Conservation (phyloP, 2,113 vertebrate genomes). For the Argyrosomus japonicus region DNA sequence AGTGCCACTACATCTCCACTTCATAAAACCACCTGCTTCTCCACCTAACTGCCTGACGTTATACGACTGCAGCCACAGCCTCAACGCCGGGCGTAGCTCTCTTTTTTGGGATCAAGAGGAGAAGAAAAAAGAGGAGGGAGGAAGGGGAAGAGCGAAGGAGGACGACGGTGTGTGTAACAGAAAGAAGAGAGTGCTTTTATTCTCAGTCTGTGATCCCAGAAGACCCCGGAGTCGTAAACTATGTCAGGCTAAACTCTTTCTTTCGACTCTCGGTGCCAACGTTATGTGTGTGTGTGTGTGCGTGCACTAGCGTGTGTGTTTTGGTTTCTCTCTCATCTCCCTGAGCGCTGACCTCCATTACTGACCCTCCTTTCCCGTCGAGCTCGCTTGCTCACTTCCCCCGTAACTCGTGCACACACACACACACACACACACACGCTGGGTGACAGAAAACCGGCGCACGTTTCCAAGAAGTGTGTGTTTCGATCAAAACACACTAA, state of each 20-base stretch:
- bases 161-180: not conserved
- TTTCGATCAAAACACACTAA: conserved; percentile 28
- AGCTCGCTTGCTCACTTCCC: conserved; percentile 50
- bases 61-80: conserved; percentile 18
- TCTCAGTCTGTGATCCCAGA: conserved; percentile 45
- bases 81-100: not conserved
- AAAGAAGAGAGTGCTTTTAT: conserved; percentile 43
- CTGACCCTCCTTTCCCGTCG: conserved; percentile 70
- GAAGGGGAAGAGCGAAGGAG: conserved; percentile 2
- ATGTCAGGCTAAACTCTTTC: conserved; percentile 63
- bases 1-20: conserved; percentile 61
- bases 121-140: not conserved
- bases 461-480: not conserved
- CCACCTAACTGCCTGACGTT: not conserved
- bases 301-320: conserved; percentile 38
- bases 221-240: conserved; percentile 63
- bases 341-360: conserved; percentile 79
- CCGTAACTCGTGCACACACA: not conserved
- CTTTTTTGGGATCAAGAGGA: conserved; percentile 4
- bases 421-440: conserved; percentile 9
- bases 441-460: conserved; percentile 16
- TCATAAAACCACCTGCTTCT: conserved; percentile 64
- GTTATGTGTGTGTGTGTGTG: not conserved
- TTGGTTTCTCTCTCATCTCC: conserved; percentile 70
- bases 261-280: conserved; percentile 51